These are phyloP conservation scores for Hartigia nigra DNA, from an alignment of 2,888 invertebrate genomes.

Conservation along the genomic window DNA sequence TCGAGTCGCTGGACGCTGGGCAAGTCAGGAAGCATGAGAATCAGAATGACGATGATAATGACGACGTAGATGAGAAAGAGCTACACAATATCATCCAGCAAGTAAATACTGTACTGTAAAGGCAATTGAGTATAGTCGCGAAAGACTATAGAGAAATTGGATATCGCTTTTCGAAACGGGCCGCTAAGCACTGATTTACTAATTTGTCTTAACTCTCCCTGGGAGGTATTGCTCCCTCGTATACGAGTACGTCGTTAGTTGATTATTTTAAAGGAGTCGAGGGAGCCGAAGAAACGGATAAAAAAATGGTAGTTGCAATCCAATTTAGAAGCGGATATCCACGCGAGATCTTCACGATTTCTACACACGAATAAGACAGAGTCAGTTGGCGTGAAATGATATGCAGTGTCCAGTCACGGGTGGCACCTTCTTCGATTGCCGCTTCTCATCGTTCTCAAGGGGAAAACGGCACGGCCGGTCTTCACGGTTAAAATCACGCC, in stretches of 20 bases:
- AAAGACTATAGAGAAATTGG: neutral
- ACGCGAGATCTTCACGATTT: constrained; percentile 66
- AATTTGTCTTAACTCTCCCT: neutral
- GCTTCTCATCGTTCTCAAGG: constrained; percentile 32
- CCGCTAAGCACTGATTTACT: neutral
- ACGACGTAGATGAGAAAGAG: neutral
- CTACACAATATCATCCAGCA: neutral
- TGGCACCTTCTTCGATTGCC: constrained; percentile 58
- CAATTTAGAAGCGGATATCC: constrained; percentile 66
- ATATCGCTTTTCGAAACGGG: neutral
- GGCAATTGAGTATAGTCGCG: neutral
- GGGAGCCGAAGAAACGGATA: constrained; percentile 8
- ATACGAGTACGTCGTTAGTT: neutral
- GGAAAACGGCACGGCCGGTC: constrained; percentile 29
- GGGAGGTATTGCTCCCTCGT: neutral
- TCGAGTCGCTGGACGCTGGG: neutral
- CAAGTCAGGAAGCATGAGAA: neutral
- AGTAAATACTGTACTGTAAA: neutral
- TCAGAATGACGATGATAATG: constrained; percentile 4
- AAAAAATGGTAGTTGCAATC: constrained; percentile 56
- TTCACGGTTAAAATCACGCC: constrained; percentile 20
- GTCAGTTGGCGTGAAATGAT: constrained; percentile 64
- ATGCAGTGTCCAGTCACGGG: constrained; percentile 66
- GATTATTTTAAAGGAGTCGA: neutral
- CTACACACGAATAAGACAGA: constrained; percentile 65